Conservation (phyloP, 2,113 vertebrate genomes). For the Scomber scombrus region DNA sequence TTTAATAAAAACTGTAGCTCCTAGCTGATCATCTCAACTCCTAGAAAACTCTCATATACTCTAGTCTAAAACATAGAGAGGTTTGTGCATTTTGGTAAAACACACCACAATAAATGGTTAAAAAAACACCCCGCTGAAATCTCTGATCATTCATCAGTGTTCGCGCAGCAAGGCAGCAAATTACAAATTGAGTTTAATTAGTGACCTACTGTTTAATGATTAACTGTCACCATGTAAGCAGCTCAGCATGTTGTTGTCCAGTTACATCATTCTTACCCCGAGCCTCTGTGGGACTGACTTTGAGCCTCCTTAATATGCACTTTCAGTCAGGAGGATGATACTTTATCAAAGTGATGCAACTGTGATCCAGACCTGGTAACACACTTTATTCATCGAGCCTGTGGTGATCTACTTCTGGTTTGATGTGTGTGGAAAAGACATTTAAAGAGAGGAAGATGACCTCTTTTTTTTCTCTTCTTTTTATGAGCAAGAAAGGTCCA, state of each 20-base stretch:
- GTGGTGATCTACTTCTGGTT: constrained; percentile 24
- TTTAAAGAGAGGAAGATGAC: background rate
- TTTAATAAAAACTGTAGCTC: constrained; percentile 10
- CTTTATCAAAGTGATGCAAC: constrained; percentile 82
- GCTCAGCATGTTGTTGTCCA: constrained; percentile 57
- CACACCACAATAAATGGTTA: constrained; percentile 3
- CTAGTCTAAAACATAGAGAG: background rate
- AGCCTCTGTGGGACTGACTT: constrained; percentile 22
- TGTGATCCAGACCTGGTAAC: constrained; percentile 70
- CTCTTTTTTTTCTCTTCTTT: background rate
- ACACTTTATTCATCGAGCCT: constrained; percentile 41
- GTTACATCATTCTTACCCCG: constrained; percentile 69
- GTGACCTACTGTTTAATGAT: constrained; percentile 56
- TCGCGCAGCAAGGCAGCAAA: constrained; percentile 25
- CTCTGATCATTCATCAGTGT: constrained; percentile 20
- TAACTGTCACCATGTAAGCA: constrained; percentile 54
- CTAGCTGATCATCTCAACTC: background rate
- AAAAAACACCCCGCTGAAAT: background rate
- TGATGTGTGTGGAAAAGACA: constrained; percentile 14
- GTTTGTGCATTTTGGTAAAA: background rate
- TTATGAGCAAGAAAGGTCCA: background rate
- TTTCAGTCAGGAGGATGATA: constrained; percentile 50
- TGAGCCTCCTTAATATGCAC: constrained; percentile 65
- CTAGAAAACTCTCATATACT: background rate
- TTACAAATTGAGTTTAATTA: constrained; percentile 59